These are phyloP conservation scores for Felis catus DNA, from an alignment of 2,113 vertebrate species.

Conservation along the genomic window F.catus_Fca126_mat1.0 CM031419.1:66478501-66479000, in stretches of 20 bases:
- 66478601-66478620: background rate
- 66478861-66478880: background rate
- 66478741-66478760: background rate
- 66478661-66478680: background rate
- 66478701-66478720: constrained; percentile 56
- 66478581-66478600: background rate
- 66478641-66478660: background rate
- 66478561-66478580: background rate
- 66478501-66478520: background rate
- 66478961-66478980: background rate
- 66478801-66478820: constrained; percentile 39
- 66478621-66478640: background rate
- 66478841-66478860: constrained; percentile 35
- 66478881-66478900: background rate
- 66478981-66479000: background rate
- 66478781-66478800: background rate
- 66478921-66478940: background rate
- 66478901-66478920: background rate
- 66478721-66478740: constrained; percentile 20
- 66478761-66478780: background rate
- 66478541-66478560: background rate
- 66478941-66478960: background rate
- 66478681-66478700: background rate
- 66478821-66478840: constrained; percentile 39
- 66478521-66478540: background rate